phyloP scores from a whole-genome alignment of 2,888 invertebrate genomes.

The Acleris cristana region DNA sequence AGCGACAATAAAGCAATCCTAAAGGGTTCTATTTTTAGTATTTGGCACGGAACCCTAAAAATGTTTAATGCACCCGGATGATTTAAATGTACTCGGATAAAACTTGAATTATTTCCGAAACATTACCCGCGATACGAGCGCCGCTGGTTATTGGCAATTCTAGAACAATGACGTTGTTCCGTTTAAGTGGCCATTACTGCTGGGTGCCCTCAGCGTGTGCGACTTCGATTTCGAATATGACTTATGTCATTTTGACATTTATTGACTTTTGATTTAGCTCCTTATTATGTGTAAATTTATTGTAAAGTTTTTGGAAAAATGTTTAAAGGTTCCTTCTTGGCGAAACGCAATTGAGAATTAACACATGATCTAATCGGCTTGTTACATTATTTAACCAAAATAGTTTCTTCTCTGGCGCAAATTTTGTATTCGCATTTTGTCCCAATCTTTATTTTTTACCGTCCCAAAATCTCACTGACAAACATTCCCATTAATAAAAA shows the following conservation, averaged over 20 bases:
- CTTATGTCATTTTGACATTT: slow-evolving; percentile 9
- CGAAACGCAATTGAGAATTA: too few relatives aligned
- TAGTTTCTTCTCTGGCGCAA: too few relatives aligned
- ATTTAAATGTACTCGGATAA: slow-evolving; percentile 24
- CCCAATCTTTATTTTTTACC: too few relatives aligned
- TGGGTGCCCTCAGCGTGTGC: background rate
- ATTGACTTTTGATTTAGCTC: background rate
- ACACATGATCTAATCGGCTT: too few relatives aligned
- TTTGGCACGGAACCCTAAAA: background rate
- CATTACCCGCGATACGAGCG: slow-evolving; percentile 16
- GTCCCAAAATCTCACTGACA: too few relatives aligned
- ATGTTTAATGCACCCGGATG: slow-evolving; percentile 32
- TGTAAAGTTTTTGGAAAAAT: background rate
- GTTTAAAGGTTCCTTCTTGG: background rate
- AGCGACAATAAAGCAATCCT: too few relatives aligned
- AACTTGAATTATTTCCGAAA: slow-evolving; percentile 20
- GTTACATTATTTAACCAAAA: too few relatives aligned
- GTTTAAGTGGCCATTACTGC: slow-evolving; percentile 17
- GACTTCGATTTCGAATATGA: slow-evolving; percentile 2
- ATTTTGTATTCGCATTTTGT: too few relatives aligned
- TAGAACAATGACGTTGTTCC: slow-evolving; percentile 3
- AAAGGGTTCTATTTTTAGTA: too few relatives aligned
- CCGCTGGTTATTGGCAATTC: slow-evolving; percentile 9
- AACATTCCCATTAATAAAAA: too few relatives aligned
- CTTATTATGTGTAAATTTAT: background rate